Evolutionary conservation across 2,113 vertebrate species (phyloP), one percentile per base, ranked within the genome.

Genomic region (Phrynosoma platyrhinos): DNA sequence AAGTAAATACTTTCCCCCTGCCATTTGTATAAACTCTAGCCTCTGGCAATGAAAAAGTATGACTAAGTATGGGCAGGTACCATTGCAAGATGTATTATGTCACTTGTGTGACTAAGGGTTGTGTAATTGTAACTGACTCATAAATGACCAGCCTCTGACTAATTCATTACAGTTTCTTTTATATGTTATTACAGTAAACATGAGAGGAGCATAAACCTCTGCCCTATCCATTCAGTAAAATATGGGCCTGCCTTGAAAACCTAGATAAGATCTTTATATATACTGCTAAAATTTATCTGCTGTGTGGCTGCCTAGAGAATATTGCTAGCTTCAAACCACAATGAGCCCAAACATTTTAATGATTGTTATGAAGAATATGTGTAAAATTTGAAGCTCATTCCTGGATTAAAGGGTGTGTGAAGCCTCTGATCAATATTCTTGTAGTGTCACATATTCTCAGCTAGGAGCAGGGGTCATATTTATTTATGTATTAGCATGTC

Each of bases 201-300:
- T 78, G 81, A n/a, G 0, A 52, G 40, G 36, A 68, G 27, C 2
- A 82, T 68, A 42, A 20, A 1, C 77, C 88, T 85, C 25, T 53
- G 47, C 75, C 79, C n/a, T 12, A 75, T 0, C 23, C n/a, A 40
- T 36, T 52, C 4, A 55, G 0, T 0, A 5, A 68, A 69, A 25
- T 32, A 20, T 25, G 25, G 1, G 0, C 20, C 0, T 30, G 0
- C 71, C 55, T 75, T 58, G 23, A 36, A 64, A 47, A 74, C 20
- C 4, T 64, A 83, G 47, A 36, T 30, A 52, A 32, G 42, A 14
- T 20, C 68, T 20, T 53, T 66, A 69, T 68, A 76, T 66, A n/a
- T n/a, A 64, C 42, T 42, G 1, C 20, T 27, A 30, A 88, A 40
- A 68, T 40, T 78, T 75, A 27, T 83, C 40, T 42, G 7, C 58